These are phyloP conservation scores for Keiferia lycopersicella DNA, from an alignment of 2,888 invertebrate genomes.

Conservation along the genomic window DNA sequence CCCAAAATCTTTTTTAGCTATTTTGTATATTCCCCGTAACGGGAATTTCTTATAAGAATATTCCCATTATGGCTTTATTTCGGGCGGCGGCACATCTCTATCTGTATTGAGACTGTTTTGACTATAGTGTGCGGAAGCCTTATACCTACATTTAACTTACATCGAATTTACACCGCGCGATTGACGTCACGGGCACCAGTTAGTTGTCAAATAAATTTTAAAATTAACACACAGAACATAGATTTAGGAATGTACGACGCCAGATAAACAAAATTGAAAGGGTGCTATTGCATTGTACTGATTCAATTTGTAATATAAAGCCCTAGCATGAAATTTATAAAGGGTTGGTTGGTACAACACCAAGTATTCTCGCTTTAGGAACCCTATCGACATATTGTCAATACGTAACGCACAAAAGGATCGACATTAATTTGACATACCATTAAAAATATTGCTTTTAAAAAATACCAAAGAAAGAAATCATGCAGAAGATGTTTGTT, in stretches of 20 bases:
- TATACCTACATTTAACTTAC: too few species aligned
- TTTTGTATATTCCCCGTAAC: too few species aligned
- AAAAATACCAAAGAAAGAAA: conserved; percentile 62
- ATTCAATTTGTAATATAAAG: conserved; percentile 77
- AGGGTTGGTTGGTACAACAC: conserved; percentile 69
- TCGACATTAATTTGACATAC: conserved; percentile 79
- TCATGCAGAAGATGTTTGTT: conserved; percentile 70
- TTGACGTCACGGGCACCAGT: too few species aligned
- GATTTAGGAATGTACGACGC: conserved; percentile 49
- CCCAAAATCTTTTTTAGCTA: too few species aligned
- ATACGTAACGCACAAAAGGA: conserved; percentile 66
- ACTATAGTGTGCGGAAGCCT: too few species aligned
- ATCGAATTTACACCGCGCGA: too few species aligned
- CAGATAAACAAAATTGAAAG: conserved; percentile 51
- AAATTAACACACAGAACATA: conserved; percentile 57
- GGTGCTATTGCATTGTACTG: conserved; percentile 55
- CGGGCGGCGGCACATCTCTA: too few species aligned
- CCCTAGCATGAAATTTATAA: conserved; percentile 70
- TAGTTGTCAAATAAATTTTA: conserved; percentile 61
- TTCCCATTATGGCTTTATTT: too few species aligned
- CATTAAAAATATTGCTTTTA: conserved; percentile 78
- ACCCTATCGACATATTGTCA: conserved; percentile 78
- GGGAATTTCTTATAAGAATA: too few species aligned
- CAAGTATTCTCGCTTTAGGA: conserved; percentile 47
- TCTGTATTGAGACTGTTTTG: too few species aligned